Evolutionary conservation across 2,888 invertebrate species (phyloP).

Genomic region (Cheilosia urbana): DNA sequence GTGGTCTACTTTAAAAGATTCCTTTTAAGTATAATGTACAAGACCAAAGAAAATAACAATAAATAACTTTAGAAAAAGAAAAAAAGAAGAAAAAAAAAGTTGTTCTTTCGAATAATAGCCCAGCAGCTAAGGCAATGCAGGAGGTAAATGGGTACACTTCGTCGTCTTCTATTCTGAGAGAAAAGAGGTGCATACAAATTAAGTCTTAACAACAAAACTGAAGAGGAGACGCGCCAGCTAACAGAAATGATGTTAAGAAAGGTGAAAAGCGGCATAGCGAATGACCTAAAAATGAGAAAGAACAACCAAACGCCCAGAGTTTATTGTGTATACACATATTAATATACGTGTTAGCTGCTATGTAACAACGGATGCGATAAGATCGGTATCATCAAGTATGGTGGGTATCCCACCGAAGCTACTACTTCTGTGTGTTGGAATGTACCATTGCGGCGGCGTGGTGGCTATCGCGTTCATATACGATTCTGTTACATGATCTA

Average conservation of each 20-base stretch:
- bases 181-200: not conserved
- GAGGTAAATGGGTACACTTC: conserved; percentile 15
- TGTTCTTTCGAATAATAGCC: not conserved
- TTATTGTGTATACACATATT: conserved; percentile 3
- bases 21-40: not conserved
- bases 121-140: not conserved
- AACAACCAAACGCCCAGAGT: conserved; percentile 16
- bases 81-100: not conserved
- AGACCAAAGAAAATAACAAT: not conserved
- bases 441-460: not conserved
- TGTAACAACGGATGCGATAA: conserved; percentile 10
- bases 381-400: conserved; percentile 3
- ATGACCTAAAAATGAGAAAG: conserved; percentile 55
- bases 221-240: not conserved
- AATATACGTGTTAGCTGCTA: not conserved
- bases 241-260: conserved; percentile 5
- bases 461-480: not conserved
- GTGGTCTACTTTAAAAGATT: conserved; percentile 20
- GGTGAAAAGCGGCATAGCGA: conserved; percentile 48
- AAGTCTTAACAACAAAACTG: no score
- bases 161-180: conserved; percentile 6
- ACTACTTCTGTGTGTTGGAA: not conserved
- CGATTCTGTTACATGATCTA: conserved; percentile 28
- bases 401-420: not conserved
- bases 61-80: not conserved